Percentiles rank a stretch among this genome's conserved stretches.
Conservation (phyloP, 1,140 invertebrate genomes). For the Odontomachus brunneus region DNA sequence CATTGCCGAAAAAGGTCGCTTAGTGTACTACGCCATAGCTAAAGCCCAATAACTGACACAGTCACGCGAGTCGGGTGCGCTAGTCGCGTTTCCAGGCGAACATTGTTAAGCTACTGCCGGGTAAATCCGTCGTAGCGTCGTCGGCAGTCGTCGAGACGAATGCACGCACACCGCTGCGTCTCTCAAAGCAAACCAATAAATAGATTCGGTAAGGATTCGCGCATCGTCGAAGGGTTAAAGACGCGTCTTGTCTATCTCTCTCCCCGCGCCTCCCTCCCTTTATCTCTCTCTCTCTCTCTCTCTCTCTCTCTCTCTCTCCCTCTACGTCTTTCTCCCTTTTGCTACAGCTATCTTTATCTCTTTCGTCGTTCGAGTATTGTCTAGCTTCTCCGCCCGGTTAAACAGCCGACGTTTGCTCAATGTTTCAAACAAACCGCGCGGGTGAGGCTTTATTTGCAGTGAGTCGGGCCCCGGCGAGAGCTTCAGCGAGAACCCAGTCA, state of each 20-base stretch:
- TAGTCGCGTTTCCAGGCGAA: slow-evolving; percentile 45
- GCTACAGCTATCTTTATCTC: slow-evolving; percentile 49
- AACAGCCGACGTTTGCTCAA: slow-evolving; percentile 79
- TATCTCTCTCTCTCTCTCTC: slow-evolving; percentile 9
- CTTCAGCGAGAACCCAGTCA: slow-evolving; percentile 45
- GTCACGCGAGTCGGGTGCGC: slow-evolving; percentile 50
- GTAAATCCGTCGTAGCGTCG: slow-evolving; percentile 58
- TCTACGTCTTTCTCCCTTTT: not conserved
- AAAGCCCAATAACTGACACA: slow-evolving; percentile 51
- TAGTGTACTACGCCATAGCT: slow-evolving; percentile 16
- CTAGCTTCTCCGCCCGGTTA: slow-evolving; percentile 73
- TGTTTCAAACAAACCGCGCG: slow-evolving; percentile 79
- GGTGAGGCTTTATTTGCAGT: slow-evolving; percentile 78
- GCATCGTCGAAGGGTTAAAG: slow-evolving; percentile 40
- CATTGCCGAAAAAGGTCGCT: slow-evolving; percentile 41
- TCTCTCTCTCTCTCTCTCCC: slow-evolving; percentile 22
- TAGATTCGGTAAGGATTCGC: slow-evolving; percentile 58
- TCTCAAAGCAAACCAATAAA: slow-evolving; percentile 54
- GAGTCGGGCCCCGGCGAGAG: slow-evolving; percentile 58
- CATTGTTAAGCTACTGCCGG: slow-evolving; percentile 52
- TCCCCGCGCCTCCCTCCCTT: not conserved
- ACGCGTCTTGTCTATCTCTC: slow-evolving; percentile 1
- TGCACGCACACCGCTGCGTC: slow-evolving; percentile 15
- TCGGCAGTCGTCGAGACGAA: slow-evolving; percentile 44
- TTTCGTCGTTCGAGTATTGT: slow-evolving; percentile 60